Conservation (phyloP, 2,888 invertebrate genomes). For the Pandemis corylana region DNA sequence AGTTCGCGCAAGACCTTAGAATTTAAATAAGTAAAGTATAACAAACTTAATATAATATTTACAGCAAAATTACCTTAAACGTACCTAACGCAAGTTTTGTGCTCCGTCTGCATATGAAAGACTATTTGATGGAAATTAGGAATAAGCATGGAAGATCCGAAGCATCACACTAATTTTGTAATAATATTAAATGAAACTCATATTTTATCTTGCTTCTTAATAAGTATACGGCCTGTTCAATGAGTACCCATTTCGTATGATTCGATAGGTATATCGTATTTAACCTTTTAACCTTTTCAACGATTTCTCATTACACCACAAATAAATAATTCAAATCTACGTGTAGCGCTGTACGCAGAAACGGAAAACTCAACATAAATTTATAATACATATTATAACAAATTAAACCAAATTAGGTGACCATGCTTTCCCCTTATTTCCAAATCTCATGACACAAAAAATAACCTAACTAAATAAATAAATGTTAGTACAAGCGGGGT, state of each 20-base stretch:
- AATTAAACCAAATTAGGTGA: background rate
- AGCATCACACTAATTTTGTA: background rate
- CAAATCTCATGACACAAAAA: constrained; percentile 36
- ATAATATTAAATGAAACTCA: background rate
- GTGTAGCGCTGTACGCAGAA: background rate
- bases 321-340: background rate
- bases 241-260: too few species aligned
- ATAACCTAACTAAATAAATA: constrained; percentile 35
- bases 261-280: too few species aligned
- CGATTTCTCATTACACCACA: too few species aligned
- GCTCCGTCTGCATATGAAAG: constrained; percentile 45
- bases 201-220: too few species aligned
- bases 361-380: background rate
- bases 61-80: constrained; percentile 51
- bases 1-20: constrained; percentile 54
- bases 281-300: too few species aligned
- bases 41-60: constrained; percentile 55
- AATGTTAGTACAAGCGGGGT: constrained; percentile 64
- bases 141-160: constrained; percentile 46
- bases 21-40: constrained; percentile 59
- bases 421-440: constrained; percentile 5
- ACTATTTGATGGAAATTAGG: constrained; percentile 48
- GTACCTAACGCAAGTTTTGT: constrained; percentile 45
- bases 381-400: background rate
- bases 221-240: too few species aligned